Base-by-base conservation (phyloP, 1,140 invertebrate species). In the Calosoma granatense region DNA sequence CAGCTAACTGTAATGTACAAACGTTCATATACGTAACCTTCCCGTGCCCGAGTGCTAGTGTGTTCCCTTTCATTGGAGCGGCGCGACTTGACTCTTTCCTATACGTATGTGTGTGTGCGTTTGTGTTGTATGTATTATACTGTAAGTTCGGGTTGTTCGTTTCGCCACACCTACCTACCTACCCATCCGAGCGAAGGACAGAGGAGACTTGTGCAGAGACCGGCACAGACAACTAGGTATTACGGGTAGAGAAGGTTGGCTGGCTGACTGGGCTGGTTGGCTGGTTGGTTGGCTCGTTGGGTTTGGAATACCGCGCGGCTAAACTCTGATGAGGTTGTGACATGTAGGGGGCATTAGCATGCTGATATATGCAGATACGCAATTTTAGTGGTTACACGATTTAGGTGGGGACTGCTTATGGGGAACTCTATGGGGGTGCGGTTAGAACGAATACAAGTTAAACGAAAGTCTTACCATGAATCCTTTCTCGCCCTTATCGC, bases 401-500 rank as follows among this genome's bases (percentile, higher is more conserved):
- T 26, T 22, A 36, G 20, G 14, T 47, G 41, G 41, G 15, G 41
- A 12, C 17, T 17, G 17, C 41, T 12, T 12, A 47, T 12, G 41
- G 41, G 41, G 41, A 47, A 17, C 41, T 9, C 17, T 9, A 17
- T 9, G 41, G 41, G 41, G 41, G 41, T 47, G 4, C 41, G 6
- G 41, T 47, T 47, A 47, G 41, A 47, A 12, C 41, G 41, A 47
- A 30, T 30, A 30, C 26, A 20, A 20, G 41, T 47, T 47, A 47
- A 47, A 56, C 14, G 11, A 56, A 23, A 63, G 57, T 70, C 82
- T 85, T 83, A 85, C 82, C 81, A 79, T 81, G 65, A 77, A 77
- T 65, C 82, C 81, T 67, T 78, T 76, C 67, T 81, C 79, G 71
- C 82, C 82, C 74, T 81, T 82, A 67, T 79, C 77, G 67, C 83